Evolutionary conservation across 2,888 invertebrate genomes (phyloP).

Genomic region (Hyles lineata): DNA sequence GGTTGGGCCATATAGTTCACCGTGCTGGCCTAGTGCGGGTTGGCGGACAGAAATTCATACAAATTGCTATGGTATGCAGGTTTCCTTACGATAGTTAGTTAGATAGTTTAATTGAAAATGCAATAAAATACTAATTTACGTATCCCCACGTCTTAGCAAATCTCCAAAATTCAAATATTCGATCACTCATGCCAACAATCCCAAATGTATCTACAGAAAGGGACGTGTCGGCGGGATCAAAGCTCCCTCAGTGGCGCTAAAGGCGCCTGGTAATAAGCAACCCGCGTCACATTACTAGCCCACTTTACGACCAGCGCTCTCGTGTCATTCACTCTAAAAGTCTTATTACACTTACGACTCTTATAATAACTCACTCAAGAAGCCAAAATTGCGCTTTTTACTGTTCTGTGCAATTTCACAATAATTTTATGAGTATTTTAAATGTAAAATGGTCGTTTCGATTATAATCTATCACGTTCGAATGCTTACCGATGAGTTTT

Average conservation of each 20-base stretch:
- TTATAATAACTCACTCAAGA: constrained; percentile 24
- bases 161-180: too few relatives aligned
- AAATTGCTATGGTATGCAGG: too few relatives aligned
- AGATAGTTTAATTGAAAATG: too few relatives aligned
- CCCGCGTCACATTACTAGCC: constrained; percentile 37
- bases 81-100: too few relatives aligned
- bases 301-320: constrained; percentile 28
- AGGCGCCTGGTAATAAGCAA: constrained; percentile 46
- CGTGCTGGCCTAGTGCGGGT: too few relatives aligned
- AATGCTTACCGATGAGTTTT: constrained; percentile 13
- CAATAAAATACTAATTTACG: too few relatives aligned
- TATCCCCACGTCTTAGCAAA: too few relatives aligned
- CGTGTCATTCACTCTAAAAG: background rate
- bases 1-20: too few relatives aligned
- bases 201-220: background rate
- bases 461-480: constrained; percentile 7
- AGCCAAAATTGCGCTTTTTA: constrained; percentile 15
- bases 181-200: too few relatives aligned
- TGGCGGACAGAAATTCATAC: too few relatives aligned
- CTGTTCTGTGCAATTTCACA: background rate
- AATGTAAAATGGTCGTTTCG: constrained; percentile 5
- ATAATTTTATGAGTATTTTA: constrained; percentile 16
- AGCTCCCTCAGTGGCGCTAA: constrained; percentile 57
- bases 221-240: constrained; percentile 54
- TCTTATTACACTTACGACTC: too few relatives aligned